Conservation (phyloP, 2,888 invertebrate species). For the Dicyrtomina minuta region DNA sequence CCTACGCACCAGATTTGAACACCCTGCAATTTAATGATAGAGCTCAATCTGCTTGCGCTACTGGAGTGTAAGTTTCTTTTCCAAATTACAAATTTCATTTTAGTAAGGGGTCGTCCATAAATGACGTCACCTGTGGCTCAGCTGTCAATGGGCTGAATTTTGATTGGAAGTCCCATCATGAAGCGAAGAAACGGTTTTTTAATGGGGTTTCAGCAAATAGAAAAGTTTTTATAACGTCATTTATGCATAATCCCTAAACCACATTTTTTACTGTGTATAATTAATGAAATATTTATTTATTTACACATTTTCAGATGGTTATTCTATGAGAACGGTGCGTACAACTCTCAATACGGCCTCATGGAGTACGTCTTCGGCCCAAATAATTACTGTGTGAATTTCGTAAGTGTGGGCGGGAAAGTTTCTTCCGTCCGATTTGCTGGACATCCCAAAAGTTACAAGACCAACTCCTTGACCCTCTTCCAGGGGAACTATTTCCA, state of each 20-base stretch:
- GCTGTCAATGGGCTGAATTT: too few relatives aligned
- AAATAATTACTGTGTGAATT: slow-evolving; percentile 38
- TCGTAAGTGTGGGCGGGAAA: slow-evolving; percentile 30
- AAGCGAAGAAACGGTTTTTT: too few relatives aligned
- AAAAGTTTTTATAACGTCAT: too few relatives aligned
- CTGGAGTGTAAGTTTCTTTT: slow-evolving; percentile 30
- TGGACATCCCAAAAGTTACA: slow-evolving; percentile 40
- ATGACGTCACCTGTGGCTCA: too few relatives aligned
- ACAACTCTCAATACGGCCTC: slow-evolving; percentile 5
- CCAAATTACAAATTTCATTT: not conserved
- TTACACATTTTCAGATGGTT: slow-evolving; percentile 19
- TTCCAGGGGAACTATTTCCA: slow-evolving; percentile 46
- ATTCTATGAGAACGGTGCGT: slow-evolving; percentile 17
- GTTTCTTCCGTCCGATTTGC: slow-evolving; percentile 39
- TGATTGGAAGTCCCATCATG: too few relatives aligned
- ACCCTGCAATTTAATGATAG: slow-evolving; percentile 1
- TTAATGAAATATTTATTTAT: too few relatives aligned
- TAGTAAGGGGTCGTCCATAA: too few relatives aligned
- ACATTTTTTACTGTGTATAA: too few relatives aligned
- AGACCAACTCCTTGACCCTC: slow-evolving; percentile 37
- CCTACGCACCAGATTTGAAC: slow-evolving; percentile 9
- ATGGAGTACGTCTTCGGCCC: slow-evolving; percentile 45
- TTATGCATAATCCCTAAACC: too few relatives aligned
- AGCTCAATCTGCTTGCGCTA: slow-evolving; percentile 11
- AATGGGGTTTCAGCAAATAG: too few relatives aligned